Evolutionary conservation across 2,797 vertebrate genomes (phyloP), one percentile per base, ranked within the genome.

Genomic region (Thalassophryne amazonica): DNA sequence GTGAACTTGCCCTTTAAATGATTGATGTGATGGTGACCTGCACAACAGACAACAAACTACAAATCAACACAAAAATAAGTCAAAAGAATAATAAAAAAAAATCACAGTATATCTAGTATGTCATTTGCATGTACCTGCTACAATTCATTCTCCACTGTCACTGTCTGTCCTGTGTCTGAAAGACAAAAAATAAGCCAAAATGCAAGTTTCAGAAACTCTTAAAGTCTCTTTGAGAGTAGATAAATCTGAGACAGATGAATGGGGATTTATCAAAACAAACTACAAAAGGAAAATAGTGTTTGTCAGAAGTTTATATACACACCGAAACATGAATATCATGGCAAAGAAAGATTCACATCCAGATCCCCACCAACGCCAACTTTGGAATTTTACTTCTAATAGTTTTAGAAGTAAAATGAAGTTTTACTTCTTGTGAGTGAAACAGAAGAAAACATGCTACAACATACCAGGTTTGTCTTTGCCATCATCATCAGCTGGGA

Each of bases 91-190:
- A 32, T 21, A 46, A 9, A 12, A 17, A 32, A 3, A 11, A 30
- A 33, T 6, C 31, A 14, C 12, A 31, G 15, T 5, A 7, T 14
- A 6, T 15, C 28, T 6, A 38, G 47, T 7, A 7, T 12, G 14
- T 27, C 7, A 2, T 7, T 5, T 40, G 4, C n/a, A 54, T 43
- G 15, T 38, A 77, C 76, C 54, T 45, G 38, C 49, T 83, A 84
- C 61, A 89, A 89, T 86, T 93, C 94, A 38, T 88, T 93, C 85
- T 94, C 94, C 87, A 95, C 52, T 49, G 89, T 89, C 79, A 96
- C 91, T 51, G 78, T 86, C 47, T 91, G 92, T 66, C 88, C 91
- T 74, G 78, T 87, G 71, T 90, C 95, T 97, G 81, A 69, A 80
- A 76, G 80, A 17, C 46, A 68, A 31, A 80, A 47, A 51, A 6